phyloP scores from a whole-genome alignment of 2,888 invertebrate species.

The Spisula subtruncata region DNA sequence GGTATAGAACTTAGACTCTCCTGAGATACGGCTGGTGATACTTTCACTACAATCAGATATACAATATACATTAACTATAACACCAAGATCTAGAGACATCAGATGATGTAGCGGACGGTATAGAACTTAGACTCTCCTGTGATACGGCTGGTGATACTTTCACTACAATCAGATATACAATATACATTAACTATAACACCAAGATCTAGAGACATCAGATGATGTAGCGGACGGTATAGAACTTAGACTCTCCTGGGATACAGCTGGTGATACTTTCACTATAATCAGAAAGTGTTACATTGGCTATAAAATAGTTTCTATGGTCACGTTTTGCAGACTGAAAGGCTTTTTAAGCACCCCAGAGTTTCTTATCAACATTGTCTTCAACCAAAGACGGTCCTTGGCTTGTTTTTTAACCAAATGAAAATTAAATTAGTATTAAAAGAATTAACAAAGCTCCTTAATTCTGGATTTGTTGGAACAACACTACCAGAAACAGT shows the following conservation, averaged over 20 bases:
- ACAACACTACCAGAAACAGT: too few species aligned
- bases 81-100: constrained; percentile 74
- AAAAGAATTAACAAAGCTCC: too few species aligned
- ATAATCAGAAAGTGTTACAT: constrained; percentile 50
- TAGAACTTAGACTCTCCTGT: constrained; percentile 95
- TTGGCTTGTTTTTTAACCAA: too few species aligned
- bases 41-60: constrained; percentile 75
- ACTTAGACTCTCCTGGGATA: constrained; percentile 96
- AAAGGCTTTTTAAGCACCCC: too few species aligned
- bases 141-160: constrained; percentile 93
- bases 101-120: constrained; percentile 74
- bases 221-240: constrained; percentile 88
- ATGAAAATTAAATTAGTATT: too few species aligned
- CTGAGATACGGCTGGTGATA: constrained; percentile 95
- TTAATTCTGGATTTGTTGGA: too few species aligned
- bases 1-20: constrained; percentile 94
- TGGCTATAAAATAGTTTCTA: too few species aligned
- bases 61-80: too few species aligned
- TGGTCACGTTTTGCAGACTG: too few species aligned
- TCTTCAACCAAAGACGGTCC: too few species aligned
- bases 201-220: constrained; percentile 70
- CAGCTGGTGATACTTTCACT: constrained; percentile 91
- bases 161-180: constrained; percentile 71
- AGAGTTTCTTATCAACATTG: too few species aligned
- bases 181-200: too few species aligned